Conservation (phyloP, 2,113 vertebrate species). For the Oncorhynchus mykiss region DNA sequence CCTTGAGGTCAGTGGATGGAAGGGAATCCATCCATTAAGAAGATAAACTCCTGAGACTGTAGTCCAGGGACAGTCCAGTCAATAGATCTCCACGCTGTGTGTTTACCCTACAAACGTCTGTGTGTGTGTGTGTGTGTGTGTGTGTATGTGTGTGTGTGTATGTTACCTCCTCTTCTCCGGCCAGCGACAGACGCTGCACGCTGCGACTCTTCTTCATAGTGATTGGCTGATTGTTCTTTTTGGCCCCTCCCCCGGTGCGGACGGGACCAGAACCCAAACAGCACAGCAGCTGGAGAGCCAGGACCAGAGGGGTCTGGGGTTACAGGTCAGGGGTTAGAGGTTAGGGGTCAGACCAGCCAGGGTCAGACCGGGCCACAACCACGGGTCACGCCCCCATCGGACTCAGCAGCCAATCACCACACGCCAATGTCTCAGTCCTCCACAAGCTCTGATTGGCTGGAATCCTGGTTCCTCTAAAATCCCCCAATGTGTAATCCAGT, state of each 20-base stretch:
- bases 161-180: constrained; percentile 72
- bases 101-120: background rate
- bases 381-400: constrained; percentile 60
- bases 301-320: constrained; percentile 58
- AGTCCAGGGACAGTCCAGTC: background rate
- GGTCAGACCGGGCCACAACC: constrained; percentile 68
- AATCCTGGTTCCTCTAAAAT: constrained; percentile 14
- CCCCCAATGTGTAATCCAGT: constrained; percentile 14
- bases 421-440: background rate
- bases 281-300: constrained; percentile 77
- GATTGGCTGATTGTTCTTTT: constrained; percentile 61
- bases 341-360: constrained; percentile 68
- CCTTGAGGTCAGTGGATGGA: no score
- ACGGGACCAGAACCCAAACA: constrained; percentile 77
- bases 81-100: background rate
- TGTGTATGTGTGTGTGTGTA: background rate
- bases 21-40: no score
- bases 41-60: no score
- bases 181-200: constrained; percentile 67
- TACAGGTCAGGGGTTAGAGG: constrained; percentile 27
- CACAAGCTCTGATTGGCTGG: constrained; percentile 27
- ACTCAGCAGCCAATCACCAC: constrained; percentile 42
- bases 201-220: constrained; percentile 77
- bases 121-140: background rate
- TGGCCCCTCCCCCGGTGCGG: constrained; percentile 74